Conservation (phyloP, 2,797 vertebrate species). For the Melopsittacus undulatus region DNA sequence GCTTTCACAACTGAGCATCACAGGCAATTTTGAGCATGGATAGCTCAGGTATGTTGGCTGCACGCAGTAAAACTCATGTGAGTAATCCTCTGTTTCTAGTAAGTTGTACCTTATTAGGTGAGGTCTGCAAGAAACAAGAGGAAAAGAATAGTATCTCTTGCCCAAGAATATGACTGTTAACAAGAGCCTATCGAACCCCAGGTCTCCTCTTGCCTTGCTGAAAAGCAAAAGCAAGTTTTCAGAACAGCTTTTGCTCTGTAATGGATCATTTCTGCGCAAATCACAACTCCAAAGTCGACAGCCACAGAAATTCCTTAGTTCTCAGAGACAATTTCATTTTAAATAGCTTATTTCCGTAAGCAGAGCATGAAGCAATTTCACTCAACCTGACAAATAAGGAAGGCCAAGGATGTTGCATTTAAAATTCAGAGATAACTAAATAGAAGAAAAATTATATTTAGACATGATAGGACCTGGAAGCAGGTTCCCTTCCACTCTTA, state of each 20-base stretch:
- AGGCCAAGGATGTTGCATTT: conserved; percentile 58
- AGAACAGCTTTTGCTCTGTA: neutral
- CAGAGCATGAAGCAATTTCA: conserved; percentile 62
- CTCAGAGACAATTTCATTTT: conserved; percentile 44
- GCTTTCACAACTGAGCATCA: neutral
- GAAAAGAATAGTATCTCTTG: neutral
- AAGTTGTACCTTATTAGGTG: conserved; percentile 14
- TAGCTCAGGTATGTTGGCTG: neutral
- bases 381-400: conserved; percentile 59
- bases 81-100: conserved; percentile 2
- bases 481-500: conserved; percentile 21
- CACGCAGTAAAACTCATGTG: neutral
- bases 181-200: neutral
- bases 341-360: conserved; percentile 58
- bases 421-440: conserved; percentile 64
- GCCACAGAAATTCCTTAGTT: conserved; percentile 39
- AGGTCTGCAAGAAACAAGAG: neutral
- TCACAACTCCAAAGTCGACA: conserved; percentile 7
- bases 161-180: neutral
- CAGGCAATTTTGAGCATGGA: neutral
- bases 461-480: conserved; percentile 37
- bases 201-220: neutral
- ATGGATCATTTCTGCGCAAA: conserved; percentile 30
- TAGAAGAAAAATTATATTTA: conserved; percentile 26
- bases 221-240: neutral